Evolutionary conservation across 2,797 vertebrate species (phyloP).

Genomic region (Sebastes steindachneri): DNA sequence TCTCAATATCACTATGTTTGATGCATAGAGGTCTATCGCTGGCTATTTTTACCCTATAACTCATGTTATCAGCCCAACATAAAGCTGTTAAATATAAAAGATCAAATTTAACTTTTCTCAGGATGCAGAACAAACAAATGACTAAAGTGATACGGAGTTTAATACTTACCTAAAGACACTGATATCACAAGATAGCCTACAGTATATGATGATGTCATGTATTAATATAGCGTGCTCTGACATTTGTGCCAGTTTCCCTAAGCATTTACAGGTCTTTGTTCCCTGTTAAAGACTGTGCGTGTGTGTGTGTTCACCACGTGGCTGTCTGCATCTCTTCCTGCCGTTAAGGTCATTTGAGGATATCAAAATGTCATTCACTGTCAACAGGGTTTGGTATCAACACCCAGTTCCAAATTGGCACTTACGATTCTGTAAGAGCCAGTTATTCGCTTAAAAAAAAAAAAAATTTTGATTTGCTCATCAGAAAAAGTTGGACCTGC

Average conservation of each 20-base stretch:
- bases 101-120: not conserved
- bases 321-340: conserved; percentile 53
- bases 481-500: not conserved
- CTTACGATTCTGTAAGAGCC: not conserved
- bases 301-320: conserved; percentile 41
- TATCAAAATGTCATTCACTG: conserved; percentile 30
- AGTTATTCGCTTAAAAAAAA: not conserved
- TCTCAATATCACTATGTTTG: not conserved
- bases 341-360: conserved; percentile 50
- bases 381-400: not conserved
- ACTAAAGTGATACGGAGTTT: not conserved
- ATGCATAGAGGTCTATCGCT: not conserved
- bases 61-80: not conserved
- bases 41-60: not conserved
- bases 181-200: not conserved
- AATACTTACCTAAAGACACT: not conserved
- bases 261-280: conserved; percentile 23
- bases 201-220: not conserved
- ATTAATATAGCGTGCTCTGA: not conserved
- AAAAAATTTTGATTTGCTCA: not conserved
- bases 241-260: conserved; percentile 8
- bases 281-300: not conserved
- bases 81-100: not conserved
- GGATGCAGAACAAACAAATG: not conserved
- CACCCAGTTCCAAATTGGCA: not conserved